A percentile compares a stretch with the other conserved stretches of the same genome.
phyloP scores from a whole-genome alignment of 2,888 invertebrate species.

The Scaptomyza cyrtandrae region DNA sequence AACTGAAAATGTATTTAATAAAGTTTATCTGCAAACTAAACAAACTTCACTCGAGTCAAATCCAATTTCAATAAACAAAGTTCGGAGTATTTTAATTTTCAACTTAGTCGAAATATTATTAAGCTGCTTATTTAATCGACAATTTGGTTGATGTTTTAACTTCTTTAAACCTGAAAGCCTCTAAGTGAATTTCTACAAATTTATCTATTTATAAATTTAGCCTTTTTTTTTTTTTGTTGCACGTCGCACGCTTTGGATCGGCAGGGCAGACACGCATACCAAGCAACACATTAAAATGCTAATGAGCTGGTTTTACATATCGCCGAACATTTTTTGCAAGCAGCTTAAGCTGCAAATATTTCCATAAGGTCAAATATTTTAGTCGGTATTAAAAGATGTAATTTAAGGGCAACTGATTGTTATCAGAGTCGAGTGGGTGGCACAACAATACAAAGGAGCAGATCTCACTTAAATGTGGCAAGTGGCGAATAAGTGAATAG shows the following conservation, averaged over 20 bases:
- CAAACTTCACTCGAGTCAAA: neutral
- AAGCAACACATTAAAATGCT: constrained; percentile 74
- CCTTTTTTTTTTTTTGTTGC: neutral
- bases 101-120: neutral
- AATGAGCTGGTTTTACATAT: constrained; percentile 62
- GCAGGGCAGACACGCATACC: constrained; percentile 46
- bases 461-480: constrained; percentile 28
- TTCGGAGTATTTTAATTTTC: neutral
- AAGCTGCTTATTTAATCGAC: neutral
- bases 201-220: too few relatives aligned
- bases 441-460: constrained; percentile 15
- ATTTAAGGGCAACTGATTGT: constrained; percentile 19
- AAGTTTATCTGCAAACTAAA: too few relatives aligned
- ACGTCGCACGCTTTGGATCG: neutral
- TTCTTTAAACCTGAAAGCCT: neutral
- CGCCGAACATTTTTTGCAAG: constrained; percentile 26
- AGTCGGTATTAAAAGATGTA: constrained; percentile 2
- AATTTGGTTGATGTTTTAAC: neutral
- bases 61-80: neutral
- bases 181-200: neutral
- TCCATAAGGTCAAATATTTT: neutral
- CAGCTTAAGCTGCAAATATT: neutral
- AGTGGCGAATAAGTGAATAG: constrained; percentile 58
- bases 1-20: too few relatives aligned
- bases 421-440: constrained; percentile 10